These are phyloP conservation scores for Enteromius argenteus DNA, from an alignment of 2,797 vertebrate species.

Conservation along the genomic window DNA sequence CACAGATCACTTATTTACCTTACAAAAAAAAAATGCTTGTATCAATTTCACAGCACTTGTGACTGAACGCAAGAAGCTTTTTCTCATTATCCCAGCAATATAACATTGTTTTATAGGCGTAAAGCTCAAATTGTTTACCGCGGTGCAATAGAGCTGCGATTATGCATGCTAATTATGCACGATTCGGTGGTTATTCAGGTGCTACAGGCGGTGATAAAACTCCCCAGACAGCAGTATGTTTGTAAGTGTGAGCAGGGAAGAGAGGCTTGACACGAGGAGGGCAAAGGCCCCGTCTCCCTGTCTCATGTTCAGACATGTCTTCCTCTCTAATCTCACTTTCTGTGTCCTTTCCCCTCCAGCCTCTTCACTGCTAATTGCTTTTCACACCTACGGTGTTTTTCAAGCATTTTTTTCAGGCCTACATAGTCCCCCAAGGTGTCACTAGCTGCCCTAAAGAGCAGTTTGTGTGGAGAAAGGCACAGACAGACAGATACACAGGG, in stretches of 20 bases:
- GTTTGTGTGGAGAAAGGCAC: constrained; percentile 38
- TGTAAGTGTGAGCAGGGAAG: constrained; percentile 31
- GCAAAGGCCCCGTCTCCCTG: constrained; percentile 36
- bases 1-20: constrained; percentile 22
- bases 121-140: constrained; percentile 30
- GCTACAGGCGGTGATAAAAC: constrained; percentile 21
- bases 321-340: constrained; percentile 68
- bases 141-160: constrained; percentile 12
- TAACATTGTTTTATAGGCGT: constrained; percentile 12
- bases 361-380: constrained; percentile 77
- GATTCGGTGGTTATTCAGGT: constrained; percentile 41
- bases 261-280: constrained; percentile 16
- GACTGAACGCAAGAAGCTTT: constrained; percentile 1
- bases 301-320: constrained; percentile 71
- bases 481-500: constrained; percentile 28
- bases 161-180: constrained; percentile 42
- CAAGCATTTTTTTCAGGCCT: constrained; percentile 53
- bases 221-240: constrained; percentile 35
- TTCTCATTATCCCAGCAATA: constrained; percentile 38
- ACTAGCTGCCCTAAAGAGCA: constrained; percentile 30
- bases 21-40: neutral
- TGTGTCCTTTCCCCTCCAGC: constrained; percentile 50
- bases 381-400: constrained; percentile 78
- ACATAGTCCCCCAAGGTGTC: constrained; percentile 63
- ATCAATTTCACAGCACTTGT: constrained; percentile 28